Evolutionary conservation across 1,140 invertebrate genomes (phyloP), one percentile per base, ranked within the genome.

Genomic region (Nasonia giraulti): DNA sequence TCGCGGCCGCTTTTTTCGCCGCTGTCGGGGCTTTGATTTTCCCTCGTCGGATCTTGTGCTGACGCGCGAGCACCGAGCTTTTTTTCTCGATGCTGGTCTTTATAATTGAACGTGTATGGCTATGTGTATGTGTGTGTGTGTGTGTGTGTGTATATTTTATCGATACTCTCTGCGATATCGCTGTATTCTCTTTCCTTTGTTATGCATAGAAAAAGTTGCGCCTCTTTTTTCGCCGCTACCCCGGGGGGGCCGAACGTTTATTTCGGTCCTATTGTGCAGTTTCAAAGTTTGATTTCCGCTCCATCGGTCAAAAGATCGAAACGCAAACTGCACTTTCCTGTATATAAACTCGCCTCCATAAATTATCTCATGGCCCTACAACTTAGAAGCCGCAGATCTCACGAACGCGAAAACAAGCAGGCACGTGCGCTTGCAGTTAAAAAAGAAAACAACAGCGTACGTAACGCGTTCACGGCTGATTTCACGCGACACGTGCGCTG

Each of bases 391-490:
- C 12, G 10, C 27, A 27, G 47, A 50, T 50, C 47, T 17, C 47
- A 27, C 11, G 31, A 77, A 33, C 27, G 33, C 23, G 47, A 66
- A 20, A 17, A 5, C 27, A 79, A 7, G 11, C n/a, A 77, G 55
- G 12, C 11, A 50, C 47, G 47, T 50, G 55, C 55, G 14, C 2
- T 62, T 6, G 20, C 55, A 20, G 55, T 62, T 62, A 62, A 62
- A 62, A 62, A n/a, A 1, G 17, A 17, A 62, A 62, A 62, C 33
- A 37, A 62, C 14, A 17, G 10, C 14, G 17, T 66, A 37, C 17
- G 50, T 66, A 78, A 40, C 31, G 55, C 33, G 66, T 40, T 80
- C 44, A 73, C 27, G 80, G 11, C 20, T 44, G 50, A 82, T 74
- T 82, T 55, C 71, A 74, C 47, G 31, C 8, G 10, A 33, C 40